Percentiles rank a stretch among this genome's conserved stretches.
Evolutionary conservation across 2,113 vertebrate species (phyloP).

Genomic region (Heterocephalus glaber): DNA sequence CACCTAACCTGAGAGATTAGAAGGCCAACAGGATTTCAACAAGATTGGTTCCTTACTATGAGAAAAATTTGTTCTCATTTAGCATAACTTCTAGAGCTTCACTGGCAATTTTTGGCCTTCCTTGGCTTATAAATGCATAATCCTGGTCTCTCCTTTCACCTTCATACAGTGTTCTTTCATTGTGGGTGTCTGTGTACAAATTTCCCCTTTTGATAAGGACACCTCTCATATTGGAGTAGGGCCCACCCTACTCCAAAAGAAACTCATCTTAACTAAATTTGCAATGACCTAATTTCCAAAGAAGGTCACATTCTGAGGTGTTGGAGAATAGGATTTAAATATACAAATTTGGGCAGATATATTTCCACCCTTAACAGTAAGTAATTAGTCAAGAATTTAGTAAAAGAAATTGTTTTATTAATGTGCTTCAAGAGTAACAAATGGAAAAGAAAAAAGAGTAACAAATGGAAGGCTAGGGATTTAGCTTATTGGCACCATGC

Average conservation of each 20-base stretch:
- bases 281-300: slow-evolving; percentile 7
- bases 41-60: not conserved
- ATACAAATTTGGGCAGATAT: not conserved
- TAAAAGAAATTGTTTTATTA: slow-evolving; percentile 44
- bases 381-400: not conserved
- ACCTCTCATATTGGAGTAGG: slow-evolving; percentile 24
- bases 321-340: not conserved
- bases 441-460: not conserved
- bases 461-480: too few species aligned
- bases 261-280: slow-evolving; percentile 50
- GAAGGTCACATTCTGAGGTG: slow-evolving; percentile 1
- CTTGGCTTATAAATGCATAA: slow-evolving; percentile 34
- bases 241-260: not conserved
- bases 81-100: not conserved
- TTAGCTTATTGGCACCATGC: too few species aligned
- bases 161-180: not conserved
- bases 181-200: not conserved
- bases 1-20: not conserved
- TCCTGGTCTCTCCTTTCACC: slow-evolving; percentile 18
- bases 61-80: not conserved
- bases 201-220: slow-evolving; percentile 17
- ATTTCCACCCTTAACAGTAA: not conserved
- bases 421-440: not conserved
- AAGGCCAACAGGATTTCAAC: not conserved
- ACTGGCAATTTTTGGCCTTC: not conserved